Evolutionary conservation across 2,113 vertebrate species (phyloP).

Genomic region (Dicerorhinus sumatrensis): DNA sequence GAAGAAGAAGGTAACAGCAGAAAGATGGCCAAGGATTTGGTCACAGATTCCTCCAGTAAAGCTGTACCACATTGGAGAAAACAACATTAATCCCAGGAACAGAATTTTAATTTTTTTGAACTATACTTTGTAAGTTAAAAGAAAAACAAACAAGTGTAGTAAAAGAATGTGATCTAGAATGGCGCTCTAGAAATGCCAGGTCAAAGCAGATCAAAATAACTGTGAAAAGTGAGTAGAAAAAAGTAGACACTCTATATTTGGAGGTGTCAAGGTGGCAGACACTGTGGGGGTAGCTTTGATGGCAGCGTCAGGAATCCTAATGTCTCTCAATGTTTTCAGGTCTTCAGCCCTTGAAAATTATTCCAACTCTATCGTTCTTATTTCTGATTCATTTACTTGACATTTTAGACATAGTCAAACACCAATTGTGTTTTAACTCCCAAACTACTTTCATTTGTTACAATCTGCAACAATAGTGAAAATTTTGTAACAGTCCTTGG

Average conservation of each 20-base stretch:
- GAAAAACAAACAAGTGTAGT: background rate
- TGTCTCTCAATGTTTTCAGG: background rate
- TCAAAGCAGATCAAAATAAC: background rate
- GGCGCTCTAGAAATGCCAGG: background rate
- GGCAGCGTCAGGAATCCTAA: background rate
- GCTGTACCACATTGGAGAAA: background rate
- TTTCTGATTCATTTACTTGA: background rate
- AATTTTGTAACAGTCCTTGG: background rate
- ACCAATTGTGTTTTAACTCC: background rate
- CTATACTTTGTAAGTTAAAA: background rate
- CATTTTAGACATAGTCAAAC: background rate
- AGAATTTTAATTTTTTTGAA: background rate
- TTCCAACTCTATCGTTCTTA: background rate
- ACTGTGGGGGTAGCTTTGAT: background rate
- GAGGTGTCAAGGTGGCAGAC: background rate
- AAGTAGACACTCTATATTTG: background rate
- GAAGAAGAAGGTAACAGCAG: background rate
- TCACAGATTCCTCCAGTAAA: background rate
- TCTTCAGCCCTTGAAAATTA: background rate
- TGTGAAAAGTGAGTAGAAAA: background rate
- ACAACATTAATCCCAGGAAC: background rate
- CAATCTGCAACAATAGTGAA: background rate
- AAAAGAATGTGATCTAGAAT: slow-evolving; percentile 17
- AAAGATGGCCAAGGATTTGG: background rate
- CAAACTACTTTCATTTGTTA: background rate